phyloP scores from a whole-genome alignment of 2,113 vertebrate genomes.

The Herpailurus yagouaroundi region DNA sequence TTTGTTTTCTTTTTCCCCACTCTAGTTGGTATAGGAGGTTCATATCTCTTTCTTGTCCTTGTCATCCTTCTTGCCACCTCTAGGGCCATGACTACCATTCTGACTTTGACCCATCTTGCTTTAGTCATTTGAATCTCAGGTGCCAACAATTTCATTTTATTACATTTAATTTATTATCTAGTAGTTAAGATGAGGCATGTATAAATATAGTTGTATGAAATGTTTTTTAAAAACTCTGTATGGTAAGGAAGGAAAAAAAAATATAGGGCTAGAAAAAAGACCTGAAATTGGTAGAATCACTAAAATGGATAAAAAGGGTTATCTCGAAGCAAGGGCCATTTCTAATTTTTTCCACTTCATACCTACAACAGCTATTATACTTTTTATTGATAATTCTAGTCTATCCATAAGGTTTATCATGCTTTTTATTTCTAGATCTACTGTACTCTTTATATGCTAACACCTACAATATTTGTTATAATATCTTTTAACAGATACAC shows the following conservation, averaged over 20 bases:
- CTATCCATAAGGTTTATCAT: neutral
- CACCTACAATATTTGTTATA: neutral
- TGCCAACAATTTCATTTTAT: neutral
- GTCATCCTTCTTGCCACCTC: neutral
- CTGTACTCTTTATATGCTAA: neutral
- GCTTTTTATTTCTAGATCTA: neutral
- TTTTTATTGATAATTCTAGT: neutral
- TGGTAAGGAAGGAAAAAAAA: neutral
- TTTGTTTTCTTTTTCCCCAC: slow-evolving; percentile 91
- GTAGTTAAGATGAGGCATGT: neutral
- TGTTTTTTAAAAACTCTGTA: neutral
- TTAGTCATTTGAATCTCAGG: neutral
- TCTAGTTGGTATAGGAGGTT: slow-evolving; percentile 93
- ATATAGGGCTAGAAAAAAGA: neutral
- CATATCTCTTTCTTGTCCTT: slow-evolving; percentile 97
- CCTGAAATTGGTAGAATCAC: neutral
- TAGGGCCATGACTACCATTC: neutral
- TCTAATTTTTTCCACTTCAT: neutral
- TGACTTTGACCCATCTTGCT: slow-evolving; percentile 86
- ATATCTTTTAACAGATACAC: neutral
- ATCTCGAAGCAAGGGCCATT: neutral
- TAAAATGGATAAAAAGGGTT: neutral
- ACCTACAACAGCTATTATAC: neutral
- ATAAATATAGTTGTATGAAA: neutral
- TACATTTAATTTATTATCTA: neutral